These are phyloP conservation scores for Ceryle rudis DNA, from an alignment of 2,797 vertebrate species.

Conservation along the genomic window DNA sequence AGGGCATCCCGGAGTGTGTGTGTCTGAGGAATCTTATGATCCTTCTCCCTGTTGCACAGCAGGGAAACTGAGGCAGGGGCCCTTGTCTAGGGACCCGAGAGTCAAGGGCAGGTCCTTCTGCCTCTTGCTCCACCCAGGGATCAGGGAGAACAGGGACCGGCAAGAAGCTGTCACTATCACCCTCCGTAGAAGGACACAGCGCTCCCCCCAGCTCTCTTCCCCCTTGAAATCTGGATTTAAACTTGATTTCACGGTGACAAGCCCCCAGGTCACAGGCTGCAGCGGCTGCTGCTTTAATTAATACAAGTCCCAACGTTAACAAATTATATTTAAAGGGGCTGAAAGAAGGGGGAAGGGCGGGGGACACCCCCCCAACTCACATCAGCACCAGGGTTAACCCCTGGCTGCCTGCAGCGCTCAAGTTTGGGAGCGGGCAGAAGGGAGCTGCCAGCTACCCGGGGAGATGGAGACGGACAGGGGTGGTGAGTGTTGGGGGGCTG, in stretches of 20 bases:
- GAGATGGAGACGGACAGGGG: neutral
- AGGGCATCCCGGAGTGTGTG: neutral
- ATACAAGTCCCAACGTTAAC: slow-evolving; percentile 70
- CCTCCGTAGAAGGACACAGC: slow-evolving; percentile 20
- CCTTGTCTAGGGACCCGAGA: neutral
- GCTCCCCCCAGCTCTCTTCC: slow-evolving; percentile 9
- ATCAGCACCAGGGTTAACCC: slow-evolving; percentile 55
- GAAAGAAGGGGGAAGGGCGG: slow-evolving; percentile 39
- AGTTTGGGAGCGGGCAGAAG: neutral
- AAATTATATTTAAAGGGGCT: slow-evolving; percentile 66
- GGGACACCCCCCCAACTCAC: neutral
- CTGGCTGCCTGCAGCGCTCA: neutral
- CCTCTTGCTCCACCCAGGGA: slow-evolving; percentile 23
- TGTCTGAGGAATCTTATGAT: neutral
- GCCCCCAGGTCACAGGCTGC: slow-evolving; percentile 75
- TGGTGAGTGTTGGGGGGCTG: neutral
- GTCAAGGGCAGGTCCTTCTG: neutral
- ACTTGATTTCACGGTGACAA: slow-evolving; percentile 75
- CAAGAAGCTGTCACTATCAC: slow-evolving; percentile 57
- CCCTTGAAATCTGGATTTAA: slow-evolving; percentile 70
- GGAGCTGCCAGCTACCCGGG: neutral
- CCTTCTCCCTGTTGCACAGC: neutral
- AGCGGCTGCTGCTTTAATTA: slow-evolving; percentile 76
- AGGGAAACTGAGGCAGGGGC: slow-evolving; percentile 30
- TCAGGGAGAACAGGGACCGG: neutral